Evolutionary conservation across 2,113 vertebrate species (phyloP).

Genomic region (Catagonus wagneri): DNA sequence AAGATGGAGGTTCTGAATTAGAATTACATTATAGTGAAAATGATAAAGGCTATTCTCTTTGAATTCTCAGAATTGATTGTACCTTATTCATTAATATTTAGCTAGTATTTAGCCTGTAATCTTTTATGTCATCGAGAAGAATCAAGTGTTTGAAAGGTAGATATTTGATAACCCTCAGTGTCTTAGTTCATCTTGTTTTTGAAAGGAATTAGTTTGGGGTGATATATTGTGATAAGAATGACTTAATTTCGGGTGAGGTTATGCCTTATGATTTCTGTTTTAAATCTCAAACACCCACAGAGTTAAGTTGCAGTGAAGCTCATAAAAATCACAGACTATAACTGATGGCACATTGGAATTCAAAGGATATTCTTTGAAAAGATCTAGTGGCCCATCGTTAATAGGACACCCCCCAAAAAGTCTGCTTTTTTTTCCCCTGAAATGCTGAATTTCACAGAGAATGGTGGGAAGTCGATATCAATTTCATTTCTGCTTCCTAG

Average conservation of each 20-base stretch:
- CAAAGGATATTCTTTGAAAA: background rate
- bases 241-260: conserved; percentile 31
- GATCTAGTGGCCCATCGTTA: background rate
- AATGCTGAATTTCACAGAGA: conserved; percentile 9
- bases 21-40: background rate
- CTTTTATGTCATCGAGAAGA: conserved; percentile 34
- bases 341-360: background rate
- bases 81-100: conserved; percentile 28
- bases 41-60: background rate
- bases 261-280: conserved; percentile 36
- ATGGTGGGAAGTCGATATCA: background rate
- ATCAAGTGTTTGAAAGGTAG: background rate
- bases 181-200: conserved; percentile 20
- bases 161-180: background rate
- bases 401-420: background rate
- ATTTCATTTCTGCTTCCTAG: background rate
- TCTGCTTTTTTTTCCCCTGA: background rate
- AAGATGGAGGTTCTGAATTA: background rate
- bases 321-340: conserved; percentile 49
- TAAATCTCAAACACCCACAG: conserved; percentile 18
- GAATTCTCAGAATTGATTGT: background rate
- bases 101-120: background rate
- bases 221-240: background rate
- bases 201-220: background rate
- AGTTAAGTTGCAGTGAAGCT: conserved; percentile 16